A percentile compares a stretch with the other conserved stretches of the same genome.
Evolutionary conservation across 1,140 invertebrate genomes (phyloP).

Genomic region (Lepidotrigona ventralis): DNA sequence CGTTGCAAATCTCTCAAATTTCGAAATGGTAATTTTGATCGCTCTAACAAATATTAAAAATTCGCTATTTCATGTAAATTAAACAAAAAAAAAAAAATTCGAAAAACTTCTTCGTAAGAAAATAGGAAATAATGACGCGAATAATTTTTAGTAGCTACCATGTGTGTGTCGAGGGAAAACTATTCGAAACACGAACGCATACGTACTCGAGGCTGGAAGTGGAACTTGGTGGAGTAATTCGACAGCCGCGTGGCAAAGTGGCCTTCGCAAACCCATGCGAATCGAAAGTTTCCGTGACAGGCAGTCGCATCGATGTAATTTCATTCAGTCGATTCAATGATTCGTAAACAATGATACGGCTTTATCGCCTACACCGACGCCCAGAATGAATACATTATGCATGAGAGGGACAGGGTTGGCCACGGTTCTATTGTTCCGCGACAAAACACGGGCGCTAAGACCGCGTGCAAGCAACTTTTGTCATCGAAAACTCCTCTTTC

Average conservation of each 20-base stretch:
- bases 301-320: slow-evolving; percentile 55
- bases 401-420: slow-evolving; percentile 62
- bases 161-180: neutral
- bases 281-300: slow-evolving; percentile 47
- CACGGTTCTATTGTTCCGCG: slow-evolving; percentile 43
- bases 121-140: no score
- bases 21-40: no score
- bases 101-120: no score
- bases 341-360: slow-evolving; percentile 75
- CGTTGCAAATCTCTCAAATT: no score
- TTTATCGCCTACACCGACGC: slow-evolving; percentile 60
- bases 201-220: neutral
- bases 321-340: slow-evolving; percentile 72
- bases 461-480: slow-evolving; percentile 37
- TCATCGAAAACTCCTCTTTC: slow-evolving; percentile 33
- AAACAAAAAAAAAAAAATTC: no score
- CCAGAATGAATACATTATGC: slow-evolving; percentile 67
- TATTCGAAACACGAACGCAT: neutral
- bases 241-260: neutral
- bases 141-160: no score
- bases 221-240: neutral
- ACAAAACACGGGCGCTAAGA: slow-evolving; percentile 38
- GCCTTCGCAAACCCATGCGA: neutral
- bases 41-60: no score
- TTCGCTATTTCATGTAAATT: no score